Conservation (phyloP, 2,888 invertebrate species). For the Adelphocoris suturalis region DNA sequence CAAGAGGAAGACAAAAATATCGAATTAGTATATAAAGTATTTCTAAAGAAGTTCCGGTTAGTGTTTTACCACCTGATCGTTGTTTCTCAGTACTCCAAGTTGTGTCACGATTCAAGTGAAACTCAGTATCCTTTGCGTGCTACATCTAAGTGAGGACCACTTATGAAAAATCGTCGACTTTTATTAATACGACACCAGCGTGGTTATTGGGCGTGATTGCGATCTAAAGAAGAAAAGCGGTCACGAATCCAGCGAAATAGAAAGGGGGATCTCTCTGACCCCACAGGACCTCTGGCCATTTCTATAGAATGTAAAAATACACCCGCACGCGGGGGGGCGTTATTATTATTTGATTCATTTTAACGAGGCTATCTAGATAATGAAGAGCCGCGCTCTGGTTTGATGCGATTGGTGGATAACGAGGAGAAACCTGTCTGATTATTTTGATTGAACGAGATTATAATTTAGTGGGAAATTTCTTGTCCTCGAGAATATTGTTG, state of each 20-base stretch:
- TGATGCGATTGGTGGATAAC: background rate
- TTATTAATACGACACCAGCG: conserved; percentile 45
- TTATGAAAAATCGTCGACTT: conserved; percentile 35
- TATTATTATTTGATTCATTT: conserved; percentile 31
- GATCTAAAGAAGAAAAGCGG: conserved; percentile 40
- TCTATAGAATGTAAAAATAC: conserved; percentile 34
- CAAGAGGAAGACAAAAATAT: no score
- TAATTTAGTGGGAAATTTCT: background rate
- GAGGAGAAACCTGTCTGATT: background rate
- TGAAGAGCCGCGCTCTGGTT: background rate
- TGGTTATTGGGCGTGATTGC: conserved; percentile 50
- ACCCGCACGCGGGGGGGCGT: background rate
- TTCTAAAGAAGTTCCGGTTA: background rate
- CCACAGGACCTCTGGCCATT: conserved; percentile 1
- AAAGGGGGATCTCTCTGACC: conserved; percentile 52
- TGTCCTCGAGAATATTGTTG: background rate
- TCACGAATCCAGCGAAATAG: conserved; percentile 44
- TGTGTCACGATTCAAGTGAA: conserved; percentile 7
- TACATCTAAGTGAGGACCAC: background rate
- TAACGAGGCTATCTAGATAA: background rate
- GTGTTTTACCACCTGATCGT: background rate
- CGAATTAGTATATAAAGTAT: no score
- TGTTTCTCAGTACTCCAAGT: background rate
- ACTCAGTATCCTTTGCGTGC: background rate
- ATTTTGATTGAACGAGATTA: background rate